Percentiles rank a stretch among this genome's conserved stretches.
Conservation (phyloP, 1,140 invertebrate genomes). For the Bathynomus jamesi region DNA sequence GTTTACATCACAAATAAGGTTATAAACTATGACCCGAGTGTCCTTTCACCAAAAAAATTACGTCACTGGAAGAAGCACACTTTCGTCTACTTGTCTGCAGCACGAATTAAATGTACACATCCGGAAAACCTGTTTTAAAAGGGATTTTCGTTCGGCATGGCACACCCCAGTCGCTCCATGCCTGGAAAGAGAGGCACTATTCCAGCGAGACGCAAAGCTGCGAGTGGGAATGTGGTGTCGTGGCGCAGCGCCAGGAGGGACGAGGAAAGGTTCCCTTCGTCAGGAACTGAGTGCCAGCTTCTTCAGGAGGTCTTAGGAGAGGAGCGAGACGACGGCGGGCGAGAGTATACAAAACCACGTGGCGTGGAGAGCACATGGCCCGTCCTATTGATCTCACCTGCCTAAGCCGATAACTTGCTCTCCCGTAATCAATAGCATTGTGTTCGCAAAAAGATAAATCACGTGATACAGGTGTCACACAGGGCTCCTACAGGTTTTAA, state of each 20-base stretch:
- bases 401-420: conserved; percentile 37
- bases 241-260: conserved; percentile 21
- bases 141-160: conserved; percentile 18
- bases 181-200: conserved; percentile 35
- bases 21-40: neutral
- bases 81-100: neutral
- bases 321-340: conserved; percentile 16
- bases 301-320: conserved; percentile 4
- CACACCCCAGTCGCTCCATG: conserved; percentile 27
- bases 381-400: conserved; percentile 37
- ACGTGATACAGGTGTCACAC: no score
- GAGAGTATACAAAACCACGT: conserved; percentile 35
- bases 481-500: no score
- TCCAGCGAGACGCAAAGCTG: conserved; percentile 27
- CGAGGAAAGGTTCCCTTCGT: conserved; percentile 3
- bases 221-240: conserved; percentile 20
- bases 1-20: conserved; percentile 22
- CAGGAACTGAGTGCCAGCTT: neutral
- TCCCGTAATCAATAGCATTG: conserved; percentile 29
- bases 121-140: neutral
- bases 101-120: neutral
- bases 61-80: neutral
- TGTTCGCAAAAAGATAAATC: conserved; percentile 14
- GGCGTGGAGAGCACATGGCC: conserved; percentile 36
- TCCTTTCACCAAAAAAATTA: neutral